phyloP scores from a whole-genome alignment of 1,140 invertebrate genomes.

The Drosophila subpulchrella region DNA sequence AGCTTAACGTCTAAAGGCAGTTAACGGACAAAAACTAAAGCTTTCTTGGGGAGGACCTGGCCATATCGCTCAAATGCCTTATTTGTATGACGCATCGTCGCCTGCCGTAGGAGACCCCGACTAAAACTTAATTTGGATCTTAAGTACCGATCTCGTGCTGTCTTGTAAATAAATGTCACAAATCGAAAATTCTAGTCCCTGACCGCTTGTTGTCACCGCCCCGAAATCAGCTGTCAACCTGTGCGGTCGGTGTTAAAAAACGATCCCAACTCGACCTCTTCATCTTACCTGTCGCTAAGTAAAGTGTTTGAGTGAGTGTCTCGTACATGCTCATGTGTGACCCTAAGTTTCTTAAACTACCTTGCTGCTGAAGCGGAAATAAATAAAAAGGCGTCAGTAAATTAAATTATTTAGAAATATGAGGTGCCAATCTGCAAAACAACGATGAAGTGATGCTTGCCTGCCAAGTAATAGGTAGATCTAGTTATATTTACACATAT shows the following conservation, averaged over 20 bases:
- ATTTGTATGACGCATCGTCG: slow-evolving; percentile 64
- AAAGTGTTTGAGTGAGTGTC: slow-evolving; percentile 41
- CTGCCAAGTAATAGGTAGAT: slow-evolving; percentile 24
- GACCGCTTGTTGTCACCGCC: slow-evolving; percentile 11
- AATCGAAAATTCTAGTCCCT: slow-evolving; percentile 64
- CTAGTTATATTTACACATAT: slow-evolving; percentile 9
- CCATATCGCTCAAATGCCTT: slow-evolving; percentile 60
- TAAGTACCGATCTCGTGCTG: slow-evolving; percentile 70
- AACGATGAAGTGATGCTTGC: slow-evolving; percentile 35
- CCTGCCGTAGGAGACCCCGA: slow-evolving; percentile 33
- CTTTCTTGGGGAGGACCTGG: slow-evolving; percentile 14
- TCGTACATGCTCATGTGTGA: slow-evolving; percentile 54
- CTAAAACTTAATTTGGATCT: slow-evolving; percentile 72
- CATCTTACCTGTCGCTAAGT: slow-evolving; percentile 55
- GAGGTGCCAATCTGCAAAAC: slow-evolving; percentile 29
- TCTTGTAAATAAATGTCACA: slow-evolving; percentile 82
- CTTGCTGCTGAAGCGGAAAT: slow-evolving; percentile 59
- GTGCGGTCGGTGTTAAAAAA: slow-evolving; percentile 28
- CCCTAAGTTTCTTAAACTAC: slow-evolving; percentile 80
- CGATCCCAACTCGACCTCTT: slow-evolving; percentile 18
- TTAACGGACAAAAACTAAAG: slow-evolving; percentile 7
- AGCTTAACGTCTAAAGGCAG: slow-evolving; percentile 4
- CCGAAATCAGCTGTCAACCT: slow-evolving; percentile 8
- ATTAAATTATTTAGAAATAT: slow-evolving; percentile 46
- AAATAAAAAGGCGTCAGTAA: slow-evolving; percentile 32